Conservation (phyloP, 2,797 vertebrate genomes). For the Staurois parvus region DNA sequence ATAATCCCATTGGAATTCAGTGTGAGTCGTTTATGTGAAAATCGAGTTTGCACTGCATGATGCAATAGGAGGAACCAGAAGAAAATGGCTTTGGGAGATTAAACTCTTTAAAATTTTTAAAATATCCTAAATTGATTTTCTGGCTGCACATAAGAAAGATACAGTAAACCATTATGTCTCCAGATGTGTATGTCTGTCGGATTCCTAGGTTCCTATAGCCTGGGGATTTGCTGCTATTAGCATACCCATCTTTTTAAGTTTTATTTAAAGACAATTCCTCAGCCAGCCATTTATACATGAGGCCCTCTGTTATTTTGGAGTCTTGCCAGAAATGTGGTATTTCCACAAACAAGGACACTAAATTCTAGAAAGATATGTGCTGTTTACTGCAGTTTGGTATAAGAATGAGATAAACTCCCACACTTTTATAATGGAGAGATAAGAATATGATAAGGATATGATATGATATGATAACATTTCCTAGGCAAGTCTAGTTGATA, state of each 20-base stretch:
- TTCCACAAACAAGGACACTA: too few relatives aligned
- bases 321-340: not conserved
- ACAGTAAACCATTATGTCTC: not conserved
- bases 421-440: too few relatives aligned
- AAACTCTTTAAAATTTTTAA: not conserved
- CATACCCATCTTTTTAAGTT: not conserved
- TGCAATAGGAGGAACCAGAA: not conserved
- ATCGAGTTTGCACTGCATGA: not conserved
- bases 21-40: not conserved
- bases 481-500: too few relatives aligned
- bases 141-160: conserved; percentile 3
- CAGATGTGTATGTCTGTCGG: not conserved
- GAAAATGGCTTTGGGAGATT: not conserved
- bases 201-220: not conserved
- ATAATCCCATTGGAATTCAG: not conserved
- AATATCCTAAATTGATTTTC: conserved; percentile 67
- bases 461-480: too few relatives aligned
- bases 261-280: not conserved
- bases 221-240: not conserved
- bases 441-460: too few relatives aligned
- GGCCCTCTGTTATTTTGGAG: not conserved
- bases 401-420: too few relatives aligned
- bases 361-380: too few relatives aligned
- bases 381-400: too few relatives aligned
- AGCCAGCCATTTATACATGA: not conserved